These are phyloP conservation scores for Gorsachius magnificus DNA, from an alignment of 2,797 vertebrate genomes.

Conservation along the genomic window DNA sequence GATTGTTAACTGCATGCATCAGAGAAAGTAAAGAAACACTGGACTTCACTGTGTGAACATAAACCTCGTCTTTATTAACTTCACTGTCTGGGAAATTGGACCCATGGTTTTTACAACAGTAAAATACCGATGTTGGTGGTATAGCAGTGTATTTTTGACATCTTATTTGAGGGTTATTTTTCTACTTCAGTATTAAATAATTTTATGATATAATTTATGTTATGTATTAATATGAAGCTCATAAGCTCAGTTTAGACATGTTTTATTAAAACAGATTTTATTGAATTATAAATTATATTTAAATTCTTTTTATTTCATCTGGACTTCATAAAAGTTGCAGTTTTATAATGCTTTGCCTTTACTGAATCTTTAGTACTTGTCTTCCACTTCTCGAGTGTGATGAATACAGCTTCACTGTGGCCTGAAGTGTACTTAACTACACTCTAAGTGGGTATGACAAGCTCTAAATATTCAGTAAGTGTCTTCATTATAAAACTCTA, in stretches of 20 bases:
- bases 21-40: neutral
- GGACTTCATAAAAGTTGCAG: neutral
- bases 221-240: neutral
- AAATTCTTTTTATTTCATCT: neutral
- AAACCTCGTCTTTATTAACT: neutral
- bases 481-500: neutral
- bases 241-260: neutral
- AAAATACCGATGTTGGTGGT: neutral
- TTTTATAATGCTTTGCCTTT: neutral
- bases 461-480: neutral
- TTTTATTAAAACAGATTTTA: neutral
- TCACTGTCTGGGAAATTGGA: neutral
- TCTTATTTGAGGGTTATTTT: neutral
- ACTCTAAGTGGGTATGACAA: neutral
- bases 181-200: neutral
- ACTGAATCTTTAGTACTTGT: neutral
- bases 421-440: neutral
- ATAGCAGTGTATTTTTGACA: neutral
- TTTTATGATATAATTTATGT: neutral
- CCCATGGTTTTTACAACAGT: neutral
- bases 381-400: neutral
- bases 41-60: neutral
- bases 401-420: neutral
- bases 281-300: neutral
- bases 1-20: neutral